Evolutionary conservation across 2,888 invertebrate genomes (phyloP).

Genomic region (Temnothorax unifasciatus): DNA sequence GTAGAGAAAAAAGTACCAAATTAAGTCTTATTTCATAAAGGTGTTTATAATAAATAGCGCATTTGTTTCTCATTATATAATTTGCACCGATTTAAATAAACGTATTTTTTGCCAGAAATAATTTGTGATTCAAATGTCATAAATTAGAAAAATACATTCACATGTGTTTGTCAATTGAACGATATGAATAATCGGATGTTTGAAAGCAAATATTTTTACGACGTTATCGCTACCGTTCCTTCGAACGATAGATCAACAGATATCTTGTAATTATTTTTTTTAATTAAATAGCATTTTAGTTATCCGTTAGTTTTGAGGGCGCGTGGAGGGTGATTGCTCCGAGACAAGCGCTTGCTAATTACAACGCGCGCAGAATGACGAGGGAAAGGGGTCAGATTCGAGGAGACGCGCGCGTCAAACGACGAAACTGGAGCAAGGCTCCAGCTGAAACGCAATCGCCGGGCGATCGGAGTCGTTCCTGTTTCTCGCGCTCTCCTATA

Average conservation of each 20-base stretch:
- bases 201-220: neutral
- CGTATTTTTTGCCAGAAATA: neutral
- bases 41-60: neutral
- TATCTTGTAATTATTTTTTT: neutral
- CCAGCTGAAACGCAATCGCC: conserved; percentile 49
- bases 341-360: neutral
- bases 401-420: conserved; percentile 38
- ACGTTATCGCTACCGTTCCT: neutral
- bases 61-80: neutral
- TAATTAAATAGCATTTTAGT: neutral
- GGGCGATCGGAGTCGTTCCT: conserved; percentile 38
- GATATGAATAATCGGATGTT: neutral
- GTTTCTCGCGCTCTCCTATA: conserved; percentile 30
- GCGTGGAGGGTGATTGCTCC: neutral
- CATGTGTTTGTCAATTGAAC: neutral
- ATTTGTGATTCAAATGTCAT: neutral
- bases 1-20: neutral
- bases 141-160: too few relatives aligned
- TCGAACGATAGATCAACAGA: neutral
- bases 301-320: neutral
- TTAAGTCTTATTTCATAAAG: neutral
- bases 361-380: neutral
- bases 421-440: conserved; percentile 77
- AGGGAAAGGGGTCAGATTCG: conserved; percentile 58
- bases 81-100: neutral